phyloP scores from a whole-genome alignment of 2,113 vertebrate genomes.

The Hepsetus odoe region DNA sequence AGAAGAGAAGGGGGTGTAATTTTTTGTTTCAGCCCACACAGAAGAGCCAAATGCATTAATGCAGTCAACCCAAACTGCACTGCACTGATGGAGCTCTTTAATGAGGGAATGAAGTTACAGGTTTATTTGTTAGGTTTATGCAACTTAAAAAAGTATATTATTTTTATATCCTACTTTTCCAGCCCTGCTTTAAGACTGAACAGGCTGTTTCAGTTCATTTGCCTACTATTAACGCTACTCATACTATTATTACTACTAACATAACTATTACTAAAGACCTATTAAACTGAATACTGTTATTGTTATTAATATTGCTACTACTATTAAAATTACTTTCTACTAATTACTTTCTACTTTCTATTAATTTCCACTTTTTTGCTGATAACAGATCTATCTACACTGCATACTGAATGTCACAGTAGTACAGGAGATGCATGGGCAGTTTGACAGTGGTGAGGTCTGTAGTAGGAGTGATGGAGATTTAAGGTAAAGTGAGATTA shows the following conservation, averaged over 20 bases:
- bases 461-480: too few species aligned
- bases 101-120: background rate
- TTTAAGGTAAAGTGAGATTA: too few species aligned
- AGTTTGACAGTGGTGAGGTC: too few species aligned
- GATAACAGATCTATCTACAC: too few species aligned
- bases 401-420: too few species aligned
- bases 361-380: too few species aligned
- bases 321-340: background rate
- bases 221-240: background rate
- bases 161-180: too few species aligned
- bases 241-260: background rate
- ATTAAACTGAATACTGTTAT: background rate
- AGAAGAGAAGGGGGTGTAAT: conserved; percentile 33
- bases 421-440: too few species aligned
- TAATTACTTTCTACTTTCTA: too few species aligned
- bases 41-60: background rate
- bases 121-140: background rate
- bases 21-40: conserved; percentile 26
- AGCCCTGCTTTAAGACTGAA: too few species aligned
- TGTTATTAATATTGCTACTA: background rate
- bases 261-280: background rate
- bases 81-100: background rate
- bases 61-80: background rate
- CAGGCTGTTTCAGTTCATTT: background rate
- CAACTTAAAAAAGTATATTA: too few species aligned